A percentile compares a stretch with the other conserved stretches of the same genome.
Conservation (phyloP, 2,888 invertebrate species). For the Marronus borbonicus region DNA sequence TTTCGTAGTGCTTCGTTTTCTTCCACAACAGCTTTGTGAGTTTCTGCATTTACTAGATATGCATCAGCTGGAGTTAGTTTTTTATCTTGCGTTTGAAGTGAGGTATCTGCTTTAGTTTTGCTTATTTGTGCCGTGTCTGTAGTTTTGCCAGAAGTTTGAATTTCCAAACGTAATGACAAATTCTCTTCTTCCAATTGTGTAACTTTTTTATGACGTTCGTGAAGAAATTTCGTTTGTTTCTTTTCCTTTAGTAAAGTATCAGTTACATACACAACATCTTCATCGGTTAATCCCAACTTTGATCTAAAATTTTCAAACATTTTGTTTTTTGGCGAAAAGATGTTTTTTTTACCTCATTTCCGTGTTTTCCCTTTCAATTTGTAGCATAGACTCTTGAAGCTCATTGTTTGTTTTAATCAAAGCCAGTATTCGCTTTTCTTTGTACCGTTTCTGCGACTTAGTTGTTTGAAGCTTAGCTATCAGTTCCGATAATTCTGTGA, state of each 20-base stretch:
- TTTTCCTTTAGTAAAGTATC: slow-evolving; percentile 72
- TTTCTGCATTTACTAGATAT: slow-evolving; percentile 57
- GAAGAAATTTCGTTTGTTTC: slow-evolving; percentile 73
- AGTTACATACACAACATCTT: slow-evolving; percentile 71
- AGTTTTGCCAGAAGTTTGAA: slow-evolving; percentile 63
- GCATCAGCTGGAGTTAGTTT: slow-evolving; percentile 49
- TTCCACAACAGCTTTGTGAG: slow-evolving; percentile 76
- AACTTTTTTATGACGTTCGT: slow-evolving; percentile 71
- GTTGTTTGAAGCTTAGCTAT: slow-evolving; percentile 81
- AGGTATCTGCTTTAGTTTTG: slow-evolving; percentile 31
- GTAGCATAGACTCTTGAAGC: slow-evolving; percentile 77
- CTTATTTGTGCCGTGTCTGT: slow-evolving; percentile 20
- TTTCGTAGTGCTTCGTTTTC: slow-evolving; percentile 91
- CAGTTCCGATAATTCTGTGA: slow-evolving; percentile 82
- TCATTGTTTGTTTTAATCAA: slow-evolving; percentile 85
- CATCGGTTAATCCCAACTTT: slow-evolving; percentile 73
- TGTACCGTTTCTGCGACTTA: slow-evolving; percentile 78
- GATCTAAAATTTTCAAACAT: slow-evolving; percentile 37
- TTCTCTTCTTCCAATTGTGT: slow-evolving; percentile 81
- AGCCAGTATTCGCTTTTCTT: slow-evolving; percentile 84
- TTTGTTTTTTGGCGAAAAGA: too few species aligned
- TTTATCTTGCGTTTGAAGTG: slow-evolving; percentile 55
- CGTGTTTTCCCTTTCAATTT: slow-evolving; percentile 83
- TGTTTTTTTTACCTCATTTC: slow-evolving; percentile 77
- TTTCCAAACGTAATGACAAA: slow-evolving; percentile 80